Base-by-base conservation (phyloP, 2,888 invertebrate genomes). In the Omphaloscelis lunosa region DNA sequence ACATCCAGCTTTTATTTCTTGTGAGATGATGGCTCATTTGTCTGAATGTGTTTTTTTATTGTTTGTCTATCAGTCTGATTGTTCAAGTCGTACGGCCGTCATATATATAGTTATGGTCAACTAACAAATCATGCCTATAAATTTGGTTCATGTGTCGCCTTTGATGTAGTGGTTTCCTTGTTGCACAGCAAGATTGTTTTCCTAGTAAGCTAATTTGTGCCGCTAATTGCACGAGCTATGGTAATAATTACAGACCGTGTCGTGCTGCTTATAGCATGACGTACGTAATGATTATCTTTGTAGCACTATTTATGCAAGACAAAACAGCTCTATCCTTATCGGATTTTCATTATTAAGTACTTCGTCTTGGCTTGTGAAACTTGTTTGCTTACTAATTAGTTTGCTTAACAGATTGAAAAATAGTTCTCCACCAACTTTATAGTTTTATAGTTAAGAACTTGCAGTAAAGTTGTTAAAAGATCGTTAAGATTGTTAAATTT, bases 1-100 rank as follows among this genome's bases (percentile, higher is more conserved):
- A 88, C 89, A 89, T 87, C 83, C 79, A 82, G 80, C 80, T 85
- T 91, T 90, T 88, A 90, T 87, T 85, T 84, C 84, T 85, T 72
- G 72, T 81, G 72, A 82, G 79, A 85, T 83, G 79, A 78, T 82
- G 70, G 71, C 70, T 70, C 71, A 85, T 83, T 87, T 86, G 76
- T 85, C 61, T 69, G 77, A 86, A 88, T 86, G 87, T 81, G 76
- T 75, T 79, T 84, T 77, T 85, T 80, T 85, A 85, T 87, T 76
- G 79, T 72, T 76, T 72, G 51, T 73, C 80, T 78, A 83, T 85
- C 67, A 85, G 83, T 70, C 8, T 76, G 68, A 86, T 80, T 68
- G 72, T 45, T 15, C 20, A 56, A 72, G 41, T 29, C 71, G 4
- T 75, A 39, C 65, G 39, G 65, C 11, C 51, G 74, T 58, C 76